Base-by-base conservation (phyloP, 2,113 vertebrate species). In the Sminthopsis crassicaudata region DNA sequence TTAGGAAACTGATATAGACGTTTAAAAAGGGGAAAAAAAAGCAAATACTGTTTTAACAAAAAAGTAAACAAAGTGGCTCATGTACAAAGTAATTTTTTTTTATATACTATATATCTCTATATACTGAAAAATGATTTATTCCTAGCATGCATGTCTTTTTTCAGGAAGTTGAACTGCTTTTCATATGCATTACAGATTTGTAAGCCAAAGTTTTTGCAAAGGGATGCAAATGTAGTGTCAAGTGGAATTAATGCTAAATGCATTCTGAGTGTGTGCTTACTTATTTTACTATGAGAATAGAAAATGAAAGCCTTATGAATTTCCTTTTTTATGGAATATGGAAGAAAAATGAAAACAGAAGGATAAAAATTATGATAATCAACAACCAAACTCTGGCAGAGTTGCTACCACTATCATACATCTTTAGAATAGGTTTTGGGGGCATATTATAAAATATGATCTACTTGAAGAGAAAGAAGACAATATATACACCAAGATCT, bases 161-260 rank as follows among this genome's bases (percentile, higher is more conserved):
- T n/a, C 0, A 94, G 91, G n/a, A 96, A 94, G 84, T 93, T 46
- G 54, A 96, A 91, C 91, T 94, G 10, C 1, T 91, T 95, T 97
- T 92, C 52, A 90, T 90, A 89, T 90, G 1, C 3, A 76, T 95
- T 94, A 94, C 24, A 67, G 94, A 76, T 92, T 96, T 93, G 92
- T 95, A 93, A 96, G 52, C 92, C 50, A 88, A 60, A 60, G 57
- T 92, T 92, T 92, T 92, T 90, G 25, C 92, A 67, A 90, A 6
- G 50, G 2, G 22, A 90, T 92, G 93, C 46, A 92, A 92, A 96
- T 90, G 0, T 46, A 52, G 7, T 93, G 60, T 96, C 96, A 90
- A 93, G 54, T 90, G 30, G 4, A 95, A 95, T 93, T 88, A 11
- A 53, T 89, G 91, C 67, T 76, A 36, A 96, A 24, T 76, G 0